phyloP scores from a whole-genome alignment of 2,888 invertebrate genomes.

The Aricia artaxerxes region DNA sequence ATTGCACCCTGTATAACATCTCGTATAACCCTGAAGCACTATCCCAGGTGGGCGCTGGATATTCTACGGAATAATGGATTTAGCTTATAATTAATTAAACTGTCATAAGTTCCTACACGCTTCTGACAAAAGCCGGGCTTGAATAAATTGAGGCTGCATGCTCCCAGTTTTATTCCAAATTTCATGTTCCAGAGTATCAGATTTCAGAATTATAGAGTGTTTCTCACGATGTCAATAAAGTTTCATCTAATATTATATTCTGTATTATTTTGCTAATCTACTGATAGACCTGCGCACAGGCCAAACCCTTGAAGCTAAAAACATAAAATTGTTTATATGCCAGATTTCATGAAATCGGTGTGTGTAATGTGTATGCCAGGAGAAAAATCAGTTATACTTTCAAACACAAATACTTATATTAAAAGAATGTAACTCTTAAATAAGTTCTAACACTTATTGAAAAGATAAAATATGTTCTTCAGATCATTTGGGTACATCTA shows the following conservation, averaged over 20 bases:
- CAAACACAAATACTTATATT: too few species aligned
- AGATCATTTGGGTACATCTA: neutral
- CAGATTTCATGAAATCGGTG: too few species aligned
- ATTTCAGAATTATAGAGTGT: neutral
- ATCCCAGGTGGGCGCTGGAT: constrained; percentile 41
- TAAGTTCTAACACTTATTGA: too few species aligned
- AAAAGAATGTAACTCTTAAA: too few species aligned
- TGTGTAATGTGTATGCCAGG: too few species aligned
- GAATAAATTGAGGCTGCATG: neutral
- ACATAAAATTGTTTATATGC: too few species aligned
- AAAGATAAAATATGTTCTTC: neutral
- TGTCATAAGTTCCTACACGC: constrained; percentile 15
- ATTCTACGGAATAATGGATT: constrained; percentile 29
- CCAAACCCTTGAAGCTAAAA: too few species aligned
- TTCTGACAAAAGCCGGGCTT: constrained; percentile 12
- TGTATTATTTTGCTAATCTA: too few species aligned
- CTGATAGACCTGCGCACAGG: too few species aligned
- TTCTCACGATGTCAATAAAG: neutral
- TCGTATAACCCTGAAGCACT: constrained; percentile 34
- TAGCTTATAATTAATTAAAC: constrained; percentile 29
- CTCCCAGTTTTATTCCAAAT: neutral
- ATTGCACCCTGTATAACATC: neutral
- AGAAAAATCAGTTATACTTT: too few species aligned
- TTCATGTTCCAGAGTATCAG: neutral
- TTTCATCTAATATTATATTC: too few species aligned